Evolutionary conservation across 2,888 invertebrate genomes (phyloP).

Genomic region (Platynereis dumerilii): DNA sequence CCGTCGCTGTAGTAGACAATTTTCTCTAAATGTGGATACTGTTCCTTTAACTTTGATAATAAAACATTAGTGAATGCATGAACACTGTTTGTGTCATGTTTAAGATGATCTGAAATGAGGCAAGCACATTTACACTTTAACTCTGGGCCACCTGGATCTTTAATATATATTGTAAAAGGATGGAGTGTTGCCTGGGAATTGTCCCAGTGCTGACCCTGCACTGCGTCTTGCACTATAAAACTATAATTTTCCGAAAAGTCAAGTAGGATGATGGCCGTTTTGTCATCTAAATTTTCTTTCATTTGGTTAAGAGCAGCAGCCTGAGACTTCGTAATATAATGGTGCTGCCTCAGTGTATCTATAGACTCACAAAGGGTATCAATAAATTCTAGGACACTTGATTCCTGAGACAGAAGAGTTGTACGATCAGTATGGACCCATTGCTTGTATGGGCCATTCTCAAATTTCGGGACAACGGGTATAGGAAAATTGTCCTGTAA

Average conservation of each 20-base stretch:
- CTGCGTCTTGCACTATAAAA: constrained; percentile 39
- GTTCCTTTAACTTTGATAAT: not conserved
- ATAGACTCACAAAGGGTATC: not conserved
- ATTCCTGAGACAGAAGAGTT: constrained; percentile 8
- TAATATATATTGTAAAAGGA: not conserved
- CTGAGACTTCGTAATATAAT: constrained; percentile 14
- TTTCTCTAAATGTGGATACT: not conserved
- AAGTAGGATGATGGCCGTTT: constrained; percentile 27
- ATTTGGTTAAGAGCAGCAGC: constrained; percentile 7
- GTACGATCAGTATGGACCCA: constrained; percentile 17
- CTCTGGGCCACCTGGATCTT: not conserved
- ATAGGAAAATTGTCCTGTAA: too few relatives aligned
- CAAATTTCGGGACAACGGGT: too few relatives aligned
- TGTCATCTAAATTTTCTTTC: constrained; percentile 5
- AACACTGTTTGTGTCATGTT: not conserved
- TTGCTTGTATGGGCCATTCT: constrained; percentile 8
- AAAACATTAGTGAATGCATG: not conserved
- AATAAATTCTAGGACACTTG: constrained; percentile 2
- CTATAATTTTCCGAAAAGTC: constrained; percentile 41
- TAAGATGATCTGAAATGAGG: not conserved
- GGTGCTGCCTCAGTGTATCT: not conserved
- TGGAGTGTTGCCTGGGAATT: constrained; percentile 27
- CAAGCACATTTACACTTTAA: not conserved
- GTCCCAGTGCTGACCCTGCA: constrained; percentile 31
- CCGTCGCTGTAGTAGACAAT: not conserved